phyloP scores from a whole-genome alignment of 2,888 invertebrate genomes.

The Chaetogeoica ovagalla region DNA sequence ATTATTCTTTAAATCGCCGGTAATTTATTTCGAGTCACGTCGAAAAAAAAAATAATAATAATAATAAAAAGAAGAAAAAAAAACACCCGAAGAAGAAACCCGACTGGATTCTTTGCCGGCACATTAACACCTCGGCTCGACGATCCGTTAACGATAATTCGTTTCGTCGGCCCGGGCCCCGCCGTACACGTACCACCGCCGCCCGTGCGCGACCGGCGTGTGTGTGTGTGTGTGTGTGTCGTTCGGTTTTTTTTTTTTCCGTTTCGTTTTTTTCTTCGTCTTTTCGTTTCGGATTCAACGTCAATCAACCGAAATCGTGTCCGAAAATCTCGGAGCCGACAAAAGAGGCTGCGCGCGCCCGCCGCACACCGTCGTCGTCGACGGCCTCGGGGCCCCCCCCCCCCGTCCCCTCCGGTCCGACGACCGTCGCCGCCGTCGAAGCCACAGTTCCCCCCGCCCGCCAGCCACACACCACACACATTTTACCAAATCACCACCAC shows the following conservation, averaged over 20 bases:
- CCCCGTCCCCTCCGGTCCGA: no score
- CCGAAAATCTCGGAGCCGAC: slow-evolving; percentile 51
- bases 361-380: neutral
- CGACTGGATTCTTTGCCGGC: slow-evolving; percentile 52
- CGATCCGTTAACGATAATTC: slow-evolving; percentile 53
- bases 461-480: no score
- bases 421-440: neutral
- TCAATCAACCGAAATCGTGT: slow-evolving; percentile 52
- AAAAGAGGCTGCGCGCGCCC: slow-evolving; percentile 31
- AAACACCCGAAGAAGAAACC: slow-evolving; percentile 37
- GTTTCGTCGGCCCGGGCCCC: slow-evolving; percentile 40
- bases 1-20: slow-evolving; percentile 37
- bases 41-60: slow-evolving; percentile 14
- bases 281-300: slow-evolving; percentile 49
- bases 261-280: neutral
- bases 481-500: no score
- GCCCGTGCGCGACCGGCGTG: neutral
- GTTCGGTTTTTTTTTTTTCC: slow-evolving; percentile 22
- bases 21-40: slow-evolving; percentile 50
- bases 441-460: neutral
- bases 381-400: no score
- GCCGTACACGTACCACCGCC: neutral
- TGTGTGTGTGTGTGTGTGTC: slow-evolving; percentile 7
- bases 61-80: neutral
- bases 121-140: slow-evolving; percentile 53